Conservation (phyloP, 2,888 invertebrate species). For the Folsomia candida region DNA sequence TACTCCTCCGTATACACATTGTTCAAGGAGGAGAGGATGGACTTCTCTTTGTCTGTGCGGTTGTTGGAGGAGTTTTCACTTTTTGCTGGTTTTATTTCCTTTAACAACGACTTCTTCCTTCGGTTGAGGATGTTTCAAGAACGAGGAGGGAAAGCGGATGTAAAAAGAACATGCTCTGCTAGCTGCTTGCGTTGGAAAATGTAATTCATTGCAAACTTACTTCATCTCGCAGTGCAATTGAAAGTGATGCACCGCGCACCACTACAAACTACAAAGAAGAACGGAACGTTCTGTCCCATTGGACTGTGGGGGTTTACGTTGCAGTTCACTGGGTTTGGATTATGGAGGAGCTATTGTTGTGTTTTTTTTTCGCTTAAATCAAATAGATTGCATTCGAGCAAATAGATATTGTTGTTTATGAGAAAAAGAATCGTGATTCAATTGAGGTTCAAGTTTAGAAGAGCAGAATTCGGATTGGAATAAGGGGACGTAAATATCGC, state of each 20-base stretch:
- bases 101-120: slow-evolving; percentile 4
- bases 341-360: not conserved
- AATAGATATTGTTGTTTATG: no score
- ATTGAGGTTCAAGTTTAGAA: no score
- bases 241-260: not conserved
- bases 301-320: not conserved
- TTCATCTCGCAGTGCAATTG: not conserved
- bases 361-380: not conserved
- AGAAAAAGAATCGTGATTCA: not conserved
- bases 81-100: slow-evolving; percentile 4
- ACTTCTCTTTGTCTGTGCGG: not conserved
- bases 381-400: not conserved
- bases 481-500: no score
- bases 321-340: not conserved
- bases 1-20: not conserved
- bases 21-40: slow-evolving; percentile 3
- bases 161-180: not conserved
- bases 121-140: not conserved
- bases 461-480: no score
- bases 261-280: not conserved
- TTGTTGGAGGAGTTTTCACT: slow-evolving; percentile 4
- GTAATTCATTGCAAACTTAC: not conserved
- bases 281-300: not conserved
- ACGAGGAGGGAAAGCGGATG: not conserved
- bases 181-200: not conserved